Base-by-base conservation (phyloP, 2,888 invertebrate species). In the Drosophila putrida region DNA sequence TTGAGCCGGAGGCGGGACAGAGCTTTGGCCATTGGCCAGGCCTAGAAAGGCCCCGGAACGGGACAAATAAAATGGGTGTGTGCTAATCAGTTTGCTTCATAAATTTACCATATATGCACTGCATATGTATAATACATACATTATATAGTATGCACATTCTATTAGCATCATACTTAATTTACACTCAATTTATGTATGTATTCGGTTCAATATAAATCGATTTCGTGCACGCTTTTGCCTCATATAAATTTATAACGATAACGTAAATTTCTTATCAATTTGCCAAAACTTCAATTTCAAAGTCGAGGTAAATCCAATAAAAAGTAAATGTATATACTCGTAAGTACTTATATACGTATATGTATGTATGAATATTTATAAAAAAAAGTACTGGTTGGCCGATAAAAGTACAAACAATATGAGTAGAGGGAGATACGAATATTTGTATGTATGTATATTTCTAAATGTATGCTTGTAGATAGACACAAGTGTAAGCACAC, bases 251-350 rank as follows among this genome's bases (percentile, higher is more conserved):
- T 41, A 59, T 43, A 63, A 35, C 51, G 59, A 65, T 41, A 43
- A 6, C n/a, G 47, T 58, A 64, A 46, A 25, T 38, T 41, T 43
- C 67, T 73, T 82, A 82, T 86, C 75, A 59, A 49, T 47, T 36
- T 54, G 71, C 51, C 49, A 62, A 68, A 76, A 75, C 13, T 13
- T 71, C 44, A 65, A 78, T 81, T 76, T 88, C 72, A 88, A 79
- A 85, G 82, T 80, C 77, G 80, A 88, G 75, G 77, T 64, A 66
- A 84, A 44, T 47, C 36, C 20, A 53, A 67, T 25, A 49, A 36
- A 44, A 54, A 44, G 6, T 6, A 11, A 11, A 27, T 43, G 11
- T 3, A 27, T 6, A 3, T 8, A 39, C n/a, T 6, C 4, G 9
- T 15, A 13, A 13, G 38, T 25, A 25, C n/a, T 6, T 39, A 11